phyloP scores from a whole-genome alignment of 2,888 invertebrate genomes.

The Nephrotoma appendiculata region DNA sequence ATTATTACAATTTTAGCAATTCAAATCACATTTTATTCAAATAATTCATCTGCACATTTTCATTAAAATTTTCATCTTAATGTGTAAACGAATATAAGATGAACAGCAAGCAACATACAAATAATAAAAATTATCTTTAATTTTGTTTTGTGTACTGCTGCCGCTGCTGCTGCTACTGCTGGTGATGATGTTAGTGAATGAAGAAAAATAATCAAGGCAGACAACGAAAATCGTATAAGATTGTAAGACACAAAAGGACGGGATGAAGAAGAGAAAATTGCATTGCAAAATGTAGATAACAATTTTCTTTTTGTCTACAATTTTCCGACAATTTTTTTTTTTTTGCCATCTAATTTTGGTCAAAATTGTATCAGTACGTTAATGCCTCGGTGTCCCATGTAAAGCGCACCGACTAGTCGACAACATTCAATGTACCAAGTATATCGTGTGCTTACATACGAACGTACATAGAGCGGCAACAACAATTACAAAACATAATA shows the following conservation, averaged over 20 bases:
- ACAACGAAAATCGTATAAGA: neutral
- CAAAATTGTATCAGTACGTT: neutral
- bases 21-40: neutral
- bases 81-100: neutral
- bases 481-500: neutral
- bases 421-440: neutral
- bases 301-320: neutral
- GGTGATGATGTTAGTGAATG: neutral
- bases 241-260: neutral
- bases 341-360: neutral
- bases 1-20: neutral
- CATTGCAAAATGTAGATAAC: conserved; percentile 4
- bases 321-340: neutral
- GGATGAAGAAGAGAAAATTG: neutral
- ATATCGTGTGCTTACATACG: neutral
- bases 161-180: neutral
- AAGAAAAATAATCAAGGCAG: neutral
- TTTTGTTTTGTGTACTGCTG: neutral
- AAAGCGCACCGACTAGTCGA: no score
- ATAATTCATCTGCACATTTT: neutral
- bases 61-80: neutral
- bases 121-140: neutral
- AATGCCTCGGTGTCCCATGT: neutral
- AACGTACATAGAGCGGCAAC: neutral
- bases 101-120: neutral